Evolutionary conservation across 2,113 vertebrate genomes (phyloP).

Genomic region (Macrotus californicus): DNA sequence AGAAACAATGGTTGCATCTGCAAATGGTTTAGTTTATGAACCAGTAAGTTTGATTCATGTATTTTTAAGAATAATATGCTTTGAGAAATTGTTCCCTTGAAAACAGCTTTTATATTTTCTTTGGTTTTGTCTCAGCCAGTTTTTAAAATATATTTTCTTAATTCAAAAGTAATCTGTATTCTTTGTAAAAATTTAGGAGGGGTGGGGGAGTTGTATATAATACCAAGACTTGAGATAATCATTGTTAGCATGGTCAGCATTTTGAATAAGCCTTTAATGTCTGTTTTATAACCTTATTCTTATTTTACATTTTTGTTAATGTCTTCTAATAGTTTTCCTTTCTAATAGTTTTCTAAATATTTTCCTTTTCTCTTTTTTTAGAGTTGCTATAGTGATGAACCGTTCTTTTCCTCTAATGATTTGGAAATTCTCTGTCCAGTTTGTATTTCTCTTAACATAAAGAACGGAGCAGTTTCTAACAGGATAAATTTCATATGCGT

Average conservation of each 20-base stretch:
- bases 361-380: not conserved
- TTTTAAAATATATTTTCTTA: not conserved
- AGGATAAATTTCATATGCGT: not conserved
- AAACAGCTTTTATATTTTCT: slow-evolving; percentile 25
- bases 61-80: not conserved
- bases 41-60: slow-evolving; percentile 84
- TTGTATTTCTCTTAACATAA: not conserved
- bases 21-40: slow-evolving; percentile 94
- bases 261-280: not conserved
- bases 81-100: not conserved
- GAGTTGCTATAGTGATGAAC: not conserved
- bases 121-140: slow-evolving; percentile 23
- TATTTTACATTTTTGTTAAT: not conserved
- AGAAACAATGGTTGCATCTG: slow-evolving; percentile 95
- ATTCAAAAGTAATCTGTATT: slow-evolving; percentile 9
- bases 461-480: not conserved
- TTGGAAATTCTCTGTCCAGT: not conserved
- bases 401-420: not conserved
- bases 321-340: not conserved
- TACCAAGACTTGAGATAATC: not conserved
- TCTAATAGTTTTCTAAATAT: not conserved
- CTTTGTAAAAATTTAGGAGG: not conserved
- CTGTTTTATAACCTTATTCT: not conserved
- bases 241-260: not conserved
- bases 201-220: not conserved